Evolutionary conservation across 2,888 invertebrate species (phyloP).

Genomic region (Caenorhabditis japonica): DNA sequence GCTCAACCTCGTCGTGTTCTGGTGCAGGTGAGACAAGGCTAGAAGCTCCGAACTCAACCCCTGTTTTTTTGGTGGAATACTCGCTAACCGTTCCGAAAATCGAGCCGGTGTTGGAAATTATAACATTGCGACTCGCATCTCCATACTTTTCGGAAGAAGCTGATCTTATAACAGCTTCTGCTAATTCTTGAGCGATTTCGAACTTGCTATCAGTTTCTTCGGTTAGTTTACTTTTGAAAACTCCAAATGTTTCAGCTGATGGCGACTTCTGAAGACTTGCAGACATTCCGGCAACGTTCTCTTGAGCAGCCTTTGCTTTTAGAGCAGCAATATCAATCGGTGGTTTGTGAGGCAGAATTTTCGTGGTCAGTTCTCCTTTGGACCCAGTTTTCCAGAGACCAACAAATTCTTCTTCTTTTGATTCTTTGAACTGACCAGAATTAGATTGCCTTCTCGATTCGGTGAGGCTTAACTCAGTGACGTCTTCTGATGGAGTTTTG

Average conservation of each 20-base stretch:
- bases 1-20: conserved; percentile 24
- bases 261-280: conserved; percentile 39
- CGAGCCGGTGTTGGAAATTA: conserved; percentile 20
- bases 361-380: conserved; percentile 15
- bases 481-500: conserved; percentile 33
- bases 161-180: conserved; percentile 13
- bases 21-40: conserved; percentile 24
- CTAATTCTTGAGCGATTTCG: conserved; percentile 31
- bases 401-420: conserved; percentile 40
- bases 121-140: conserved; percentile 1
- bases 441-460: conserved; percentile 37
- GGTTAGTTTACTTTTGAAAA: conserved; percentile 7
- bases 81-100: conserved; percentile 20
- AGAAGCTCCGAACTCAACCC: conserved; percentile 28
- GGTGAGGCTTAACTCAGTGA: conserved; percentile 26
- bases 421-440: conserved; percentile 30
- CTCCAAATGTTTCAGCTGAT: conserved; percentile 20
- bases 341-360: conserved; percentile 33
- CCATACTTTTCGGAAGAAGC: conserved; percentile 1
- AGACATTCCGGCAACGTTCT: conserved; percentile 18
- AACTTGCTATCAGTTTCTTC: conserved; percentile 35
- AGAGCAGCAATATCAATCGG: conserved; percentile 27
- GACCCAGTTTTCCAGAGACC: conserved; percentile 38
- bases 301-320: conserved; percentile 26
- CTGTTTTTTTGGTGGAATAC: conserved; percentile 38